A percentile compares a stretch with the other conserved stretches of the same genome.
phyloP scores from a whole-genome alignment of 1,140 invertebrate species.

The Armadillidium nasatum region DNA sequence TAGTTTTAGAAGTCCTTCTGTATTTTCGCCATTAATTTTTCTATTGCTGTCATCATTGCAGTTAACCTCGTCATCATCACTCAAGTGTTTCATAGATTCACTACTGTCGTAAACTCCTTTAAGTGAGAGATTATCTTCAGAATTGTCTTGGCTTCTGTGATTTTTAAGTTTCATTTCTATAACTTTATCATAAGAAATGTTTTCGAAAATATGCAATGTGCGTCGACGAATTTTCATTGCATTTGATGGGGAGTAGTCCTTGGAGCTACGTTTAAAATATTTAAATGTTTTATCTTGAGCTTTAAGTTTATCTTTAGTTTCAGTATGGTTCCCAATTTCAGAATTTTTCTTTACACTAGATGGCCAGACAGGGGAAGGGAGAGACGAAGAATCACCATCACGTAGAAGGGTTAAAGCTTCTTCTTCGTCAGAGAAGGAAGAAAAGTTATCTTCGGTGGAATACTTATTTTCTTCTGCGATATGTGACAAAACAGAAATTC shows the following conservation, averaged over 20 bases:
- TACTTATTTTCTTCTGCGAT: conserved; percentile 37
- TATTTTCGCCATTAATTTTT: no score
- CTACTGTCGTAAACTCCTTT: neutral
- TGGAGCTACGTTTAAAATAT: conserved; percentile 26
- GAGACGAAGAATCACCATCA: neutral
- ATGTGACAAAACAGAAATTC: conserved; percentile 35
- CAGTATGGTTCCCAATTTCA: neutral
- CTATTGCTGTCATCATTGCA: no score
- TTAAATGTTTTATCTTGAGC: conserved; percentile 27
- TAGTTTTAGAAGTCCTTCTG: no score
- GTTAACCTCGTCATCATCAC: neutral
- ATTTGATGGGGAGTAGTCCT: neutral
- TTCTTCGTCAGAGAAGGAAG: neutral
- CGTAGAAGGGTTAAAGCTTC: neutral
- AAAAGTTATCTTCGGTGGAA: conserved; percentile 22
- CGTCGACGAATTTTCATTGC: conserved; percentile 21
- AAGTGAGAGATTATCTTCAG: conserved; percentile 3
- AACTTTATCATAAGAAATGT: conserved; percentile 32
- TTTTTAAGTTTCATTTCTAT: neutral
- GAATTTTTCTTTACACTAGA: neutral
- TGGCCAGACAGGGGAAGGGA: neutral
- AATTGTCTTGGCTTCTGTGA: neutral
- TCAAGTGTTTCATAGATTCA: neutral
- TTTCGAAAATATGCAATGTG: conserved; percentile 40
- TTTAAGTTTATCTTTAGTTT: conserved; percentile 27